phyloP scores from a whole-genome alignment of 92 coral and sea anemone genomes.

The Bergia puertoricense region DNA sequence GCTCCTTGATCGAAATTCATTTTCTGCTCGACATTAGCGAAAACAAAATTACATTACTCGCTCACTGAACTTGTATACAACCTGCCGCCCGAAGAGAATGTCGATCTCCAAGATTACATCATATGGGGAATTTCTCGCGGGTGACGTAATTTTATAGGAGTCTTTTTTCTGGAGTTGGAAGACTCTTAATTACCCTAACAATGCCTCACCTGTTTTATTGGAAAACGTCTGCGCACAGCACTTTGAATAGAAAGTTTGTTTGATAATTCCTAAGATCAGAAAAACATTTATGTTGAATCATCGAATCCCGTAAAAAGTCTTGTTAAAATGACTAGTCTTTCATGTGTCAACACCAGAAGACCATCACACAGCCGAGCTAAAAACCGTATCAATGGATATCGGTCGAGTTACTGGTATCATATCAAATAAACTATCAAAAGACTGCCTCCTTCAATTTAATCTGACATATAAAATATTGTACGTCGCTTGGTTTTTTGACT shows the following conservation, averaged over 20 bases:
- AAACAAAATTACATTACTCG: background rate
- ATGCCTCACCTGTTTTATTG: conserved; percentile 2
- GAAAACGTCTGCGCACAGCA: background rate
- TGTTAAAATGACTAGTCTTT: background rate
- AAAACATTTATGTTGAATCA: background rate
- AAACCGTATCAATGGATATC: conserved; percentile 17
- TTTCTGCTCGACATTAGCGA: background rate
- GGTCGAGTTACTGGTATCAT: background rate
- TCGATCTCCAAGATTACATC: conserved; percentile 69
- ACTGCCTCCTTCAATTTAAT: background rate
- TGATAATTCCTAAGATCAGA: background rate
- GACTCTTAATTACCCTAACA: background rate
- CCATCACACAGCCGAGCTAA: background rate
- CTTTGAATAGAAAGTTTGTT: background rate
- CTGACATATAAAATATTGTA: background rate
- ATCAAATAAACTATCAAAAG: background rate
- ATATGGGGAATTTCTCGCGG: conserved; percentile 59
- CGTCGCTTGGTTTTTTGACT: background rate
- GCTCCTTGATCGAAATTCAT: conserved; percentile 11
- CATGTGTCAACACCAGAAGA: background rate
- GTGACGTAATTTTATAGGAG: conserved; percentile 72
- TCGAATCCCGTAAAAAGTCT: background rate
- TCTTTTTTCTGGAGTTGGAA: background rate
- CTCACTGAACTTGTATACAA: background rate
- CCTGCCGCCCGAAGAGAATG: conserved; percentile 20